Percentiles rank a stretch among this genome's conserved stretches.
phyloP scores from a whole-genome alignment of 2,888 invertebrate species.

The Vanessa cardui region DNA sequence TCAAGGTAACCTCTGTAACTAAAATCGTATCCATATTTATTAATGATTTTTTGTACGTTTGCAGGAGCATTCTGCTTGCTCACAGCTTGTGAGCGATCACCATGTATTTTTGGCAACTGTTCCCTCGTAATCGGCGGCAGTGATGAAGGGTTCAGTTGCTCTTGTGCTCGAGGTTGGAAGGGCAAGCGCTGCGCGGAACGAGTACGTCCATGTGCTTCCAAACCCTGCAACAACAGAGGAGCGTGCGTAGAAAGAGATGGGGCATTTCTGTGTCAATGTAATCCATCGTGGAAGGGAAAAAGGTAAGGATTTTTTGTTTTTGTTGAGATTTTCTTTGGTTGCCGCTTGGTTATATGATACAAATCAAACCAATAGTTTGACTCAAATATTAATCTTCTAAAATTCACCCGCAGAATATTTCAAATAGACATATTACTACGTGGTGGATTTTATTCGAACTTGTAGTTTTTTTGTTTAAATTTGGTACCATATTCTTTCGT shows the following conservation, averaged over 20 bases:
- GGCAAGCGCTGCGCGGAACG: slow-evolving; percentile 87
- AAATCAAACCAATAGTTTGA: no score
- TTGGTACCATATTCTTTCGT: no score
- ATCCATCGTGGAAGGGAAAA: slow-evolving; percentile 88
- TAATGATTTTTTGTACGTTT: background rate
- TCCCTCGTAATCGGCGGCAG: slow-evolving; percentile 64
- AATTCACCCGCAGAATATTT: no score
- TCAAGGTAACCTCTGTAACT: no score
- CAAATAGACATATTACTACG: no score
- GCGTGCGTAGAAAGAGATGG: slow-evolving; percentile 87
- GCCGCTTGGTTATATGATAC: no score
- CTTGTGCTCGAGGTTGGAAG: slow-evolving; percentile 86
- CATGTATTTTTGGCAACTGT: slow-evolving; percentile 87
- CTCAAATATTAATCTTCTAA: no score
- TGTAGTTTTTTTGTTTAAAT: no score
- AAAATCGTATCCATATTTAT: no score
- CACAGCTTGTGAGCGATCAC: slow-evolving; percentile 88
- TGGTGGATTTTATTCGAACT: no score
- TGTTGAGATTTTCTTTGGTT: no score
- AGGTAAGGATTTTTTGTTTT: no score
- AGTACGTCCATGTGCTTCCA: slow-evolving; percentile 86
- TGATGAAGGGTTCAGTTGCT: slow-evolving; percentile 79
- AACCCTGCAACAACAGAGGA: slow-evolving; percentile 89
- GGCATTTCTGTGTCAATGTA: slow-evolving; percentile 87
- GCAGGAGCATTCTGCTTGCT: slow-evolving; percentile 89